These are phyloP conservation scores for Zaprionus nigranus DNA, from an alignment of 1,140 invertebrate genomes.

Conservation along the genomic window DNA sequence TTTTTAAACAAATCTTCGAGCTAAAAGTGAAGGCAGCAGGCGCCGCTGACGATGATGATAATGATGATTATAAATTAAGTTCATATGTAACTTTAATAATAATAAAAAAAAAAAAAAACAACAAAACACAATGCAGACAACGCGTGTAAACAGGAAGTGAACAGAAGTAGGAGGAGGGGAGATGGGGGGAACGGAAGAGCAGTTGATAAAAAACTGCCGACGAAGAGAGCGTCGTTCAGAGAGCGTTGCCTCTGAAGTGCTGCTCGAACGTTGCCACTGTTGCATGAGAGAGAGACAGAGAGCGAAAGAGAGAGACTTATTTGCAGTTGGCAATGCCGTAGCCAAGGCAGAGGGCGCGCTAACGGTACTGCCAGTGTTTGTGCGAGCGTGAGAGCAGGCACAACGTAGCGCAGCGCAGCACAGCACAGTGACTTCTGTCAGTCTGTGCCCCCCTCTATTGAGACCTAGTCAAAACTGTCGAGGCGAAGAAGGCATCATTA, in stretches of 20 bases:
- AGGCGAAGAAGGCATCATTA: constrained; percentile 12
- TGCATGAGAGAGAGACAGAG: neutral
- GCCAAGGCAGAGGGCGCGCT: neutral
- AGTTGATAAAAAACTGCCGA: constrained; percentile 32
- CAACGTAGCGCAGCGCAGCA: constrained; percentile 42
- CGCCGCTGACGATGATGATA: neutral
- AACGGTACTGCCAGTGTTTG: constrained; percentile 44
- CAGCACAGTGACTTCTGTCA: constrained; percentile 36
- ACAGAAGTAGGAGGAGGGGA: neutral
- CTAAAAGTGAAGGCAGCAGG: constrained; percentile 38
- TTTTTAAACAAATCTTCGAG: constrained; percentile 28
- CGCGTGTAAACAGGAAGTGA: constrained; percentile 59
- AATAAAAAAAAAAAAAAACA: constrained; percentile 68
- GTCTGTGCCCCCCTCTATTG: constrained; percentile 51
- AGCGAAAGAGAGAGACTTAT: neutral
- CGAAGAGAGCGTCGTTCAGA: constrained; percentile 39
- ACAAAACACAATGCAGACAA: constrained; percentile 26
- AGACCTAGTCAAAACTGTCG: constrained; percentile 54
- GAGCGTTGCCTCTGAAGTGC: neutral
- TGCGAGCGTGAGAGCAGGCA: constrained; percentile 59
- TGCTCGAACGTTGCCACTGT: neutral
- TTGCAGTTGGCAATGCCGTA: constrained; percentile 41
- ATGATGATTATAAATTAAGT: constrained; percentile 76
- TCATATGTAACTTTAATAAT: constrained; percentile 83
- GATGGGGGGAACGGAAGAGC: neutral